A percentile compares a stretch with the other conserved stretches of the same genome.
Conservation (phyloP, 2,888 invertebrate genomes). For the Plusia festucae region DNA sequence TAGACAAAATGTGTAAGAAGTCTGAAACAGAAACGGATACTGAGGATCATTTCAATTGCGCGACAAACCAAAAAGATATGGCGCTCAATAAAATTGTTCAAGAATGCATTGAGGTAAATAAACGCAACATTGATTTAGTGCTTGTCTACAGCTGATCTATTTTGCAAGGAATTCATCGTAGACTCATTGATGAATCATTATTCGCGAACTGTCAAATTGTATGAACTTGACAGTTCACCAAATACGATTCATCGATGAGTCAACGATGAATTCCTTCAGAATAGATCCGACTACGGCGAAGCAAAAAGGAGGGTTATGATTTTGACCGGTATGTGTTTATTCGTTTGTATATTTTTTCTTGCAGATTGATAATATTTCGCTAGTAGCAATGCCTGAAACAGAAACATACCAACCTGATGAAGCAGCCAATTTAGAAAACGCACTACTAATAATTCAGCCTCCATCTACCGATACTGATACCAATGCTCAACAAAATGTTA, state of each 20-base stretch:
- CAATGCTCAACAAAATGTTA: slow-evolving; percentile 34
- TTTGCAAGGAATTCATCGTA: slow-evolving; percentile 4
- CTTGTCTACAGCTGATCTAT: slow-evolving; percentile 4
- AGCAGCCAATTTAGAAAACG: slow-evolving; percentile 22
- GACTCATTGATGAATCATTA: slow-evolving; percentile 4
- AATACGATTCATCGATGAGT: slow-evolving; percentile 4
- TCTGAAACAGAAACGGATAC: slow-evolving; percentile 30
- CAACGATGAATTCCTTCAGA: slow-evolving; percentile 2
- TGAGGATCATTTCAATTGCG: slow-evolving; percentile 18
- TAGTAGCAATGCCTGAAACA: slow-evolving; percentile 16
- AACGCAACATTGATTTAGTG: slow-evolving; percentile 9
- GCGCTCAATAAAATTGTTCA: slow-evolving; percentile 19
- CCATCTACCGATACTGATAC: slow-evolving; percentile 22
- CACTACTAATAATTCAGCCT: slow-evolving; percentile 27
- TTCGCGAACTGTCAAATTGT: slow-evolving; percentile 6
- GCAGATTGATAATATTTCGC: slow-evolving; percentile 25
- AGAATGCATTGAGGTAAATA: slow-evolving; percentile 26
- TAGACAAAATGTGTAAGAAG: slow-evolving; percentile 38
- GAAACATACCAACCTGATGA: slow-evolving; percentile 12
- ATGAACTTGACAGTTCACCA: slow-evolving; percentile 6
- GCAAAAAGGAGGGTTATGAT: slow-evolving; percentile 10
- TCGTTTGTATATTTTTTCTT: slow-evolving; percentile 22
- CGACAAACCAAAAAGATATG: slow-evolving; percentile 8
- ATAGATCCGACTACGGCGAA: slow-evolving; percentile 4
- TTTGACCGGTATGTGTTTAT: slow-evolving; percentile 18